phyloP scores from a whole-genome alignment of 2,797 vertebrate genomes.

The Peromyscus attwateri region DNA sequence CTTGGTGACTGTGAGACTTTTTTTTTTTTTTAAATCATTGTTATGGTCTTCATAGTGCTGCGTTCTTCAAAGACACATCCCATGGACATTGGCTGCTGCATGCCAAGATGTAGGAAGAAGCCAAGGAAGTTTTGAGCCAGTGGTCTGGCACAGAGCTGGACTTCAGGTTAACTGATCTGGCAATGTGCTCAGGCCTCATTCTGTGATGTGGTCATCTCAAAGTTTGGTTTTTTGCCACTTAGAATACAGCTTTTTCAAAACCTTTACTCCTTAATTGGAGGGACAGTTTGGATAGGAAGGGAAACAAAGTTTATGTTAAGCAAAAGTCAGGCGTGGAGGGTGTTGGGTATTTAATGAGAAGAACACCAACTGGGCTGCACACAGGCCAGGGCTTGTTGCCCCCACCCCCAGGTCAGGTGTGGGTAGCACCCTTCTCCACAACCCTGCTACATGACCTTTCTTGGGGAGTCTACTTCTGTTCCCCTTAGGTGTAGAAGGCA shows the following conservation, averaged over 20 bases:
- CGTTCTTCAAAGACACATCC: not conserved
- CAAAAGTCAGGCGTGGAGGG: not conserved
- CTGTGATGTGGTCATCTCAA: slow-evolving; percentile 28
- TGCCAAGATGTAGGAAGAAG: slow-evolving; percentile 25
- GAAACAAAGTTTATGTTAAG: slow-evolving; percentile 32
- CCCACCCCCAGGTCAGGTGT: not conserved
- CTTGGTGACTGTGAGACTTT: not conserved
- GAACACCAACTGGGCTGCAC: not conserved
- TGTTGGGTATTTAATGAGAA: not conserved
- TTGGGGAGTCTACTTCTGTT: not conserved
- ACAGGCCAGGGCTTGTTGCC: too few species aligned
- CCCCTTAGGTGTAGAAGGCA: not conserved
- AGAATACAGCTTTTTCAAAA: not conserved
- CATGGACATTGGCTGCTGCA: not conserved
- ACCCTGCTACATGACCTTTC: not conserved
- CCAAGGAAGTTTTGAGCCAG: slow-evolving; percentile 31
- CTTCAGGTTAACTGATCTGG: not conserved
- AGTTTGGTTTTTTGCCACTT: slow-evolving; percentile 7
- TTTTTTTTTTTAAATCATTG: slow-evolving; percentile 9
- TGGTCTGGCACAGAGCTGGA: not conserved
- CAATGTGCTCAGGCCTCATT: not conserved
- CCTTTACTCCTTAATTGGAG: slow-evolving; percentile 19
- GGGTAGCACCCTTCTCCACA: not conserved
- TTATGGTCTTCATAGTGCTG: slow-evolving; percentile 18
- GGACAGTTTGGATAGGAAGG: slow-evolving; percentile 20